phyloP scores from a whole-genome alignment of 2,888 invertebrate species.

The Frankliniella intonsa region DNA sequence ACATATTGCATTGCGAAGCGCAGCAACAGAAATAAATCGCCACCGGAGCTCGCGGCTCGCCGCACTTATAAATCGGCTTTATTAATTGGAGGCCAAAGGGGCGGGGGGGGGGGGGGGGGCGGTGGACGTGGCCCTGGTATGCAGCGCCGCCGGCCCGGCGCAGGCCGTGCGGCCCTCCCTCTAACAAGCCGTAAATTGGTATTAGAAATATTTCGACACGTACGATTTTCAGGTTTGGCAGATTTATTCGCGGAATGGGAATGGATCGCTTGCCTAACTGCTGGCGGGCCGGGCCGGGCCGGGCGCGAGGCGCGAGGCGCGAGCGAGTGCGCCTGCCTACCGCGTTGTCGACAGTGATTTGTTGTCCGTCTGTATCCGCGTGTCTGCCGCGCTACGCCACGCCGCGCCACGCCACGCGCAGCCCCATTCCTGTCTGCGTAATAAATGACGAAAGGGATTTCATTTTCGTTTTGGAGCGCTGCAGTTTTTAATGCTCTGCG shows the following conservation, averaged over 20 bases:
- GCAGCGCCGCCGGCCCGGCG: not conserved
- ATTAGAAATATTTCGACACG: not conserved
- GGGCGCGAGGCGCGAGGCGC: no score
- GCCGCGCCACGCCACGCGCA: not conserved
- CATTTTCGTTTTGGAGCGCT: conserved; percentile 28
- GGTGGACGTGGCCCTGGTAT: no score
- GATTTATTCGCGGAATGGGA: not conserved
- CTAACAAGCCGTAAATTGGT: not conserved
- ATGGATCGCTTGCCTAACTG: not conserved
- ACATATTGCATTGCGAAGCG: not conserved
- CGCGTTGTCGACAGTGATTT: not conserved
- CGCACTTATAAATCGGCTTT: not conserved
- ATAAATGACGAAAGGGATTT: conserved; percentile 32
- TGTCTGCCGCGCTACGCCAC: not conserved
- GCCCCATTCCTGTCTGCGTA: not conserved
- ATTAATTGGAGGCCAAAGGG: not conserved
- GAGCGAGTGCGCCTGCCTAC: no score
- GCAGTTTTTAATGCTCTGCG: no score
- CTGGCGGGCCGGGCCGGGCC: not conserved
- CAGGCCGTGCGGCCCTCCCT: not conserved
- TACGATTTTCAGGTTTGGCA: not conserved
- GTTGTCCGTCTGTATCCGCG: not conserved
- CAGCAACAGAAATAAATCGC: not conserved
- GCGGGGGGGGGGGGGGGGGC: no score
- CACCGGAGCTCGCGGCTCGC: not conserved